Evolutionary conservation across 2,113 vertebrate genomes (phyloP).

Genomic region (Muntiacus reevesi): DNA sequence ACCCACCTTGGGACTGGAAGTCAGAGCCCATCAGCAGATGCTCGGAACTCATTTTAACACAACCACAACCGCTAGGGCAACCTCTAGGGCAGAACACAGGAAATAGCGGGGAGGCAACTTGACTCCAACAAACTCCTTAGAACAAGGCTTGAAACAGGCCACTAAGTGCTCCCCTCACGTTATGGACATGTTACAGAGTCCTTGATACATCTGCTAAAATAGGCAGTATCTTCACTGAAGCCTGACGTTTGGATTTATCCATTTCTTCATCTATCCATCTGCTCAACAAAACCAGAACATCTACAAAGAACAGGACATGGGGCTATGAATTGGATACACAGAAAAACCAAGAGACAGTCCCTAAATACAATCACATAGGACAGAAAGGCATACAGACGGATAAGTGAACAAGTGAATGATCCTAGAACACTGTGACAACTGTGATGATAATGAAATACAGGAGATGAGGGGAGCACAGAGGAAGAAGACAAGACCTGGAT

Average conservation of each 20-base stretch:
- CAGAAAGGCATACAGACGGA: not conserved
- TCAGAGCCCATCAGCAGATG: not conserved
- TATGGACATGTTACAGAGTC: not conserved
- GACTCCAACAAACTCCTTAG: not conserved
- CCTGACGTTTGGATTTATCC: not conserved
- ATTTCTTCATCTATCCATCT: not conserved
- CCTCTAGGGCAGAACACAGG: not conserved
- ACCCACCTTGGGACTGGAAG: not conserved
- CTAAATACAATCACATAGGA: not conserved
- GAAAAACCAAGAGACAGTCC: not conserved
- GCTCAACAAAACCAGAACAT: not conserved
- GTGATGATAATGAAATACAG: not conserved
- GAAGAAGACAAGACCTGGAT: not conserved
- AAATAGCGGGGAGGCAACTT: not conserved
- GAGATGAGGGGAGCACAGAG: not conserved
- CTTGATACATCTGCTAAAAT: not conserved
- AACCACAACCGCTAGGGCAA: not conserved
- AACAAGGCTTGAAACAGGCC: not conserved
- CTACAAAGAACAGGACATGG: not conserved
- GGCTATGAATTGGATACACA: not conserved
- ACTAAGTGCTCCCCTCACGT: not conserved
- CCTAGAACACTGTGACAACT: too few species aligned
- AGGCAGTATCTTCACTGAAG: not conserved
- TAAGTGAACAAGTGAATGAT: not conserved
- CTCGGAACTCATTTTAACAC: conserved; percentile 20